Evolutionary conservation across 2,888 invertebrate species (phyloP).

Genomic region (Dysmachus trigonus): DNA sequence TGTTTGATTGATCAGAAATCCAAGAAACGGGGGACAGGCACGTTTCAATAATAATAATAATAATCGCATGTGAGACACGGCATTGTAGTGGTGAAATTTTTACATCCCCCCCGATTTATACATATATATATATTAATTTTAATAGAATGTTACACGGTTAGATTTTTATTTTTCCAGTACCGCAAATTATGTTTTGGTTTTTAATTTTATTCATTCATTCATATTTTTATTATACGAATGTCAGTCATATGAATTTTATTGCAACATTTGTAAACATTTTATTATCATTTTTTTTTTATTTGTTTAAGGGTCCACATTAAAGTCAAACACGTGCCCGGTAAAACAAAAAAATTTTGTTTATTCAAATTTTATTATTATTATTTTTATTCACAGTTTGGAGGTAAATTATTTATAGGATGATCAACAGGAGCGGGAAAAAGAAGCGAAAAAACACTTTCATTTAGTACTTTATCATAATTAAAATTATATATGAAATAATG

Average conservation of each 20-base stretch:
- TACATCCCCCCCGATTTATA: slow-evolving; percentile 15
- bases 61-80: neutral
- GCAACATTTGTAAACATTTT: too few relatives aligned
- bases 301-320: neutral
- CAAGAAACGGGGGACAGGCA: slow-evolving; percentile 8
- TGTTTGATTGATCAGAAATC: slow-evolving; percentile 47
- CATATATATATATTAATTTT: slow-evolving; percentile 31
- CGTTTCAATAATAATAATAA: slow-evolving; percentile 25
- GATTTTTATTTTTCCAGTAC: slow-evolving; percentile 3
- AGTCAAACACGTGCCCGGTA: neutral
- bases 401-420: neutral
- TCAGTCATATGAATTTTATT: slow-evolving; percentile 15
- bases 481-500: neutral
- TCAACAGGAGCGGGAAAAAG: neutral
- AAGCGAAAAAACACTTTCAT: slow-evolving; percentile 28
- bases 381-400: neutral
- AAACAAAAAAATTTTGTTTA: slow-evolving; percentile 24
- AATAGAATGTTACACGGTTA: slow-evolving; percentile 27
- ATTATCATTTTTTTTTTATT: slow-evolving; percentile 10
- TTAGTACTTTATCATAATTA: slow-evolving; percentile 35
- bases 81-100: neutral
- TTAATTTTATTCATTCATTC: neutral
- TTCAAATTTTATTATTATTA: neutral
- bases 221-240: neutral
- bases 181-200: slow-evolving; percentile 1